Evolutionary conservation across 1,140 invertebrate genomes (phyloP), one percentile per base, ranked within the genome.

Genomic region (Goniozus legneri): DNA sequence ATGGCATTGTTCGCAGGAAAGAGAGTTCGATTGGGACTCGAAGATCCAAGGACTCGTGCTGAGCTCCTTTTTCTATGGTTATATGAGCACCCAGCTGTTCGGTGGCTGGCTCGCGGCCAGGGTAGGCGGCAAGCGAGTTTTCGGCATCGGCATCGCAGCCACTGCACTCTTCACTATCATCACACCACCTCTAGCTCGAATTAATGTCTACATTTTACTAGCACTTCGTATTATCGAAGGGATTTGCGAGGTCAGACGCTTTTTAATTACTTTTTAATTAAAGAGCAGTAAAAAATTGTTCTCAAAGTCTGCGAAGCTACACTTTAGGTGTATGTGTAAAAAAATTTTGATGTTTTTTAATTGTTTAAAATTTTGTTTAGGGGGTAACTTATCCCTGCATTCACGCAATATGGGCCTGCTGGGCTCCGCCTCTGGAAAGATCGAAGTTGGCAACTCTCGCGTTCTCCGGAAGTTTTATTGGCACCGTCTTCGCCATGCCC

Each of bases 381-480:
- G 92, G 92, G 34, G 91, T 95, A 0, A 92, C 90, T 1, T 95
- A 92, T 71, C 92, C 92, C 3, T 87, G 89, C 52, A 92, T 94
- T 41, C 89, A 93, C 68, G 86, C 87, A 7, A 82, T 94, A 18
- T 92, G 91, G 89, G 80, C 88, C 0, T 82, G 84, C 46, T 96
- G 92, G 92, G 86, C 89, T n/a, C 92, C 92, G 14, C 84, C 87
- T 0, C 63, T 84, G 15, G 92, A 95, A 68, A 80, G 91, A 21
- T 89, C 85, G 3, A 80, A 86, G 10, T 73, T 92, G 24, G 85
- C 87, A 0, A 88, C 84, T 0, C 80, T 91, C 21, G 85, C 88
- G 1, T 90, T 90, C 73, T 89, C 88, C 15, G 90, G 90, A 6
- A 88, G 84, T 57, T 91, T 89, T 67, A 81, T 88, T 3, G 89